Evolutionary conservation across 2,888 invertebrate species (phyloP), one percentile per base, ranked within the genome.

Genomic region (Rhorus exstirpatorius): DNA sequence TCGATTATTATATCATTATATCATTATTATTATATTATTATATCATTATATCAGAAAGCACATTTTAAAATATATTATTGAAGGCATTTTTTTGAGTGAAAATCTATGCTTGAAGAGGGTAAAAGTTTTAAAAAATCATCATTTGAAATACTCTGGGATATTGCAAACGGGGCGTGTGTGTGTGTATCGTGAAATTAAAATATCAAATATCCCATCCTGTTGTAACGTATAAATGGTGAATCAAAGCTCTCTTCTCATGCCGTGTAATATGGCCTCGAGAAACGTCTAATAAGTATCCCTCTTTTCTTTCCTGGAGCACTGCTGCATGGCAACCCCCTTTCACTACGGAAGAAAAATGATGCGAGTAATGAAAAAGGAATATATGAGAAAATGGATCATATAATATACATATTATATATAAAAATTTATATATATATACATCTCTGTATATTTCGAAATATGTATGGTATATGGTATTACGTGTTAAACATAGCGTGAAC

Each of bases 131-230:
- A n/a, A n/a, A n/a, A n/a, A n/a, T n/a, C n/a, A n/a, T n/a, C n/a
- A n/a, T n/a, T n/a, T n/a, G n/a, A n/a, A n/a, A n/a, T n/a, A n/a
- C n/a, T n/a, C n/a, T n/a, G n/a, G n/a, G n/a, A n/a, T n/a, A n/a
- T n/a, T n/a, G n/a, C n/a, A n/a, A n/a, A n/a, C n/a, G n/a, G n/a
- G n/a, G n/a, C n/a, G n/a, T n/a, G n/a, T n/a, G n/a, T n/a, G n/a
- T n/a, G n/a, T n/a, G n/a, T n/a, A n/a, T n/a, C n/a, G n/a, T n/a
- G n/a, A 53, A 85, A 84, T 86, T 83, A 85, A 85, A 86, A 85
- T 86, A 86, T 87, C 85, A 83, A 85, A 84, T 83, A 84, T 81
- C 41, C 12, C 72, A 78, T 82, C 79, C 10, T 49, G 6, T 3
- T 21, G 12, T 51, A 24, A 10, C 6, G 24, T 14, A 68, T 7